phyloP scores from a whole-genome alignment of 2,888 invertebrate species.

The Neria commutata region DNA sequence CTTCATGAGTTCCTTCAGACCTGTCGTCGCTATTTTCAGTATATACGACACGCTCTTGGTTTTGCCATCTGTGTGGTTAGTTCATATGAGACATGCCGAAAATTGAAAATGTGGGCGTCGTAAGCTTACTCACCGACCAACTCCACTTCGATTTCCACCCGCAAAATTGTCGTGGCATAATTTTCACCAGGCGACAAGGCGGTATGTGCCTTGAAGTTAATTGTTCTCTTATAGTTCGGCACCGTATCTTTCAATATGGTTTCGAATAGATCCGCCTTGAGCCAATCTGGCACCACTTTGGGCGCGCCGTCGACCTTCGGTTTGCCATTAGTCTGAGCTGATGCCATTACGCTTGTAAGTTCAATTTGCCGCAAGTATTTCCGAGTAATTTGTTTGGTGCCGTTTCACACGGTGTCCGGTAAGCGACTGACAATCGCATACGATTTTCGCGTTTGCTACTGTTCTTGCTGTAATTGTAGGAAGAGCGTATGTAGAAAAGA shows the following conservation, averaged over 20 bases:
- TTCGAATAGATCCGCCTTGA: constrained; percentile 33
- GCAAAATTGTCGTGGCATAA: constrained; percentile 28
- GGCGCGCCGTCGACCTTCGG: no score
- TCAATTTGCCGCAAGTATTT: no score
- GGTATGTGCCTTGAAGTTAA: constrained; percentile 22
- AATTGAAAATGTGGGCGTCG: neutral
- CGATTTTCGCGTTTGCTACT: no score
- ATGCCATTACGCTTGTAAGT: no score
- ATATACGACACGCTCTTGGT: constrained; percentile 32
- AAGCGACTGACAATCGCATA: no score
- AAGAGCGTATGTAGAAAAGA: no score
- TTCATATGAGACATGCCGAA: neutral
- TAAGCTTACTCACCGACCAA: constrained; percentile 13
- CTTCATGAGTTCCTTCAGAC: constrained; percentile 30
- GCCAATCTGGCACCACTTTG: constrained; percentile 25
- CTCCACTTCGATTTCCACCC: constrained; percentile 23
- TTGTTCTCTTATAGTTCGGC: constrained; percentile 31
- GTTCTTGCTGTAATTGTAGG: no score
- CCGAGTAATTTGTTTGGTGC: no score
- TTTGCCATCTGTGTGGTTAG: constrained; percentile 25
- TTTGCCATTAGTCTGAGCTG: neutral
- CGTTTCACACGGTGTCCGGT: neutral
- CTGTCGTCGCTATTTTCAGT: constrained; percentile 38
- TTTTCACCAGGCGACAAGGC: constrained; percentile 28
- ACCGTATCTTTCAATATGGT: constrained; percentile 32